A percentile compares a stretch with the other conserved stretches of the same genome.
These are phyloP conservation scores for Chloropsis cyanopogon DNA, from an alignment of 2,113 vertebrate genomes.

Conservation along the genomic window DNA sequence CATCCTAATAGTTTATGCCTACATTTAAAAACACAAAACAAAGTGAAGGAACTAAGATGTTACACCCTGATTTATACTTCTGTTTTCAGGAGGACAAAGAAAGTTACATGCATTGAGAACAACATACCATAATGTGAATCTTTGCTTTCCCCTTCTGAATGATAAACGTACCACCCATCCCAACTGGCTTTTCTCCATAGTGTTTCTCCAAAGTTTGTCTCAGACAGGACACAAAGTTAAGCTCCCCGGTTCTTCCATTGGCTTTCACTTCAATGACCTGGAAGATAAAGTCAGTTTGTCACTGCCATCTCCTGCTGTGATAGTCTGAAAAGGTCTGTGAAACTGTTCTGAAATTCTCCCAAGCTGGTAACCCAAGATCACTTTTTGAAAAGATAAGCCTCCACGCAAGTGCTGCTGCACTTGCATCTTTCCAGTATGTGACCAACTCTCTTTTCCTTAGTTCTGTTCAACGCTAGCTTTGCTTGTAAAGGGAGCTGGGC, in stretches of 20 bases:
- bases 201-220: constrained; percentile 82
- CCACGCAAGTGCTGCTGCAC: neutral
- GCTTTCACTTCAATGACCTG: constrained; percentile 91
- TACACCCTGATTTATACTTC: neutral
- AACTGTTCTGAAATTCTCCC: neutral
- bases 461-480: neutral
- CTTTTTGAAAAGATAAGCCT: neutral
- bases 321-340: neutral
- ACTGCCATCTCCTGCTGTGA: neutral
- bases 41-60: neutral
- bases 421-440: neutral
- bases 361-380: neutral
- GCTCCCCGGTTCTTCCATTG: constrained; percentile 82
- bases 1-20: neutral
- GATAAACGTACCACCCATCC: constrained; percentile 91
- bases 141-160: constrained; percentile 93
- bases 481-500: neutral
- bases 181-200: constrained; percentile 87
- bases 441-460: neutral
- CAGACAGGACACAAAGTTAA: constrained; percentile 89
- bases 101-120: neutral
- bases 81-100: neutral
- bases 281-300: neutral
- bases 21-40: neutral
- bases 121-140: constrained; percentile 91